Conservation (phyloP, 2,888 invertebrate species). For the Plusia festucae region DNA sequence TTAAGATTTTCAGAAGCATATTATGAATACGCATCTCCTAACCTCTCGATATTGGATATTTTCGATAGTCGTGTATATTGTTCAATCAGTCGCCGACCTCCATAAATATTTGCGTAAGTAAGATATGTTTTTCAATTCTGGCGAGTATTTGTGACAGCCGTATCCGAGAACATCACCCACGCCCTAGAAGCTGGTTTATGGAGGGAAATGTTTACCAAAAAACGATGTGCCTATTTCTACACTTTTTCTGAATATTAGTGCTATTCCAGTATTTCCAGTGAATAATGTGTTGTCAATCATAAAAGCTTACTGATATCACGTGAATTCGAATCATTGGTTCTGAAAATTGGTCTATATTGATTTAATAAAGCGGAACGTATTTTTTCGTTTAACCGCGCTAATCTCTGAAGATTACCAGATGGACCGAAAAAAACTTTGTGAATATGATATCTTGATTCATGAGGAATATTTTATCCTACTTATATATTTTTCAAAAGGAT, state of each 20-base stretch:
- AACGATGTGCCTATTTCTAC: neutral
- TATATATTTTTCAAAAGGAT: too few species aligned
- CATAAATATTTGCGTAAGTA: neutral
- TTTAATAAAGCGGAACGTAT: too few species aligned
- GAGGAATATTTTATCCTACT: too few species aligned
- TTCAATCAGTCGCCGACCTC: neutral
- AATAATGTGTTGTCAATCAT: neutral
- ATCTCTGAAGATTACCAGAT: too few species aligned
- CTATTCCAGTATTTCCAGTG: neutral
- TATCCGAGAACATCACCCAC: slow-evolving; percentile 3
- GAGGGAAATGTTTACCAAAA: neutral
- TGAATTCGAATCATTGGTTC: too few species aligned
- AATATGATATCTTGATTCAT: too few species aligned
- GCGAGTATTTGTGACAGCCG: neutral
- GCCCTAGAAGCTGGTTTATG: slow-evolving; percentile 1
- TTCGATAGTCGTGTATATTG: neutral
- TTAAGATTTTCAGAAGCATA: too few species aligned
- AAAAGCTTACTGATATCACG: too few species aligned
- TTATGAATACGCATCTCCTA: neutral
- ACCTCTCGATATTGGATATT: neutral
- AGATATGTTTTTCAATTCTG: neutral
- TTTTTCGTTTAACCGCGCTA: too few species aligned
- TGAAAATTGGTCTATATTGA: too few species aligned
- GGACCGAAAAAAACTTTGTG: too few species aligned
- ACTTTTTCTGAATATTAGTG: neutral